phyloP scores from a whole-genome alignment of 1,140 invertebrate species.

The Bombus pascuorum region DNA sequence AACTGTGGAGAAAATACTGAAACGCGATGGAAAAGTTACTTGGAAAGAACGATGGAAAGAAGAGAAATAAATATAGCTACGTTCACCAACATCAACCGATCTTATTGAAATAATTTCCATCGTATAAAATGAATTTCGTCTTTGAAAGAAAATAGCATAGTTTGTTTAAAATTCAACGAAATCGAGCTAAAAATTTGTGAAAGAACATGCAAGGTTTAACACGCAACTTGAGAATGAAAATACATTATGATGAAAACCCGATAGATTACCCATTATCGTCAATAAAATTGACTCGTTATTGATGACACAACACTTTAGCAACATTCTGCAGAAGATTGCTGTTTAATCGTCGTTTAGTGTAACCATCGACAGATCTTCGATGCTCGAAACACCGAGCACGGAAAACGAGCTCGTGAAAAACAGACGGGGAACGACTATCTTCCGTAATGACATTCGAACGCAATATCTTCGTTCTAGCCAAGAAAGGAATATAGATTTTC shows the following conservation, averaged over 20 bases:
- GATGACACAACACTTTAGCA: background rate
- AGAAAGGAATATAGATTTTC: constrained; percentile 32
- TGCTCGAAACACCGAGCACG: background rate
- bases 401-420: background rate
- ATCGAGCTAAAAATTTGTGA: background rate
- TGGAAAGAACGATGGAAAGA: background rate
- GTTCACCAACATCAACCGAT: no score
- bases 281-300: background rate
- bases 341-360: background rate
- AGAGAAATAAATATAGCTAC: background rate
- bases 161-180: background rate
- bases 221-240: no score
- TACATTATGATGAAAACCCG: background rate
- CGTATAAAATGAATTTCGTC: background rate
- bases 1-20: no score
- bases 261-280: background rate
- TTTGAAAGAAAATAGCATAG: no score
- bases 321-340: background rate
- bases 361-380: background rate
- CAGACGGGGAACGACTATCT: constrained; percentile 2
- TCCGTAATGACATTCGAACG: constrained; percentile 13
- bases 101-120: no score
- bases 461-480: background rate
- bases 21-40: background rate
- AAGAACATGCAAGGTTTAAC: background rate